Conservation (phyloP, 2,113 vertebrate genomes). For the Gnathonemus longibarbis region DNA sequence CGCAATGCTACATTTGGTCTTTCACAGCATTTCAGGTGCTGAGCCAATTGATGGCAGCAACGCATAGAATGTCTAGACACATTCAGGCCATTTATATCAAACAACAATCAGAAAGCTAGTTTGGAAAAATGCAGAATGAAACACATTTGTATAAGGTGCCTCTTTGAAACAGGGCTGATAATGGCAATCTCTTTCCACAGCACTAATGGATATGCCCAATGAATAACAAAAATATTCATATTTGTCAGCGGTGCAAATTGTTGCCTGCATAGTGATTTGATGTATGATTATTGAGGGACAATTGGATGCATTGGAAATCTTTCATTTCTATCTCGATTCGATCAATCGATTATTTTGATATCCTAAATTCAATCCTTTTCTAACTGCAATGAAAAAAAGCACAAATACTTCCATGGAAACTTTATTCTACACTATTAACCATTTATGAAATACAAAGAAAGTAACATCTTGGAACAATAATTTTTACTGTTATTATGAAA, state of each 20-base stretch:
- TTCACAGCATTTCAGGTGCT: not conserved
- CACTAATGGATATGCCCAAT: not conserved
- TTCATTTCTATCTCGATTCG: not conserved
- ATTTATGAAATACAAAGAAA: not conserved
- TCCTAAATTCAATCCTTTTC: not conserved
- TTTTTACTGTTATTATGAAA: not conserved
- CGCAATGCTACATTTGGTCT: not conserved
- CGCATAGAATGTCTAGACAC: not conserved
- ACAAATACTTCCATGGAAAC: not conserved
- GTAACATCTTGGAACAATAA: not conserved
- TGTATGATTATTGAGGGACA: not conserved
- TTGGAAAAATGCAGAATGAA: not conserved
- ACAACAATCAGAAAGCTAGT: not conserved
- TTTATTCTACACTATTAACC: not conserved
- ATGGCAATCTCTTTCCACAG: not conserved
- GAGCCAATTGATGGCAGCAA: not conserved
- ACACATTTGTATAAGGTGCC: not conserved
- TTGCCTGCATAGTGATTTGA: not conserved
- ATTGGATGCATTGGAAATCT: not conserved
- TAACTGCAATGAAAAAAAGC: not conserved
- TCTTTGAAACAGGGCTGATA: not conserved
- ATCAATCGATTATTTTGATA: not conserved
- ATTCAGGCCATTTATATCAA: not conserved
- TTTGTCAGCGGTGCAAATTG: not conserved
- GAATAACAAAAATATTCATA: not conserved